A percentile compares a stretch with the other conserved stretches of the same genome.
Evolutionary conservation across 2,797 vertebrate species (phyloP).

Genomic region (Champsocephalus gunnari): DNA sequence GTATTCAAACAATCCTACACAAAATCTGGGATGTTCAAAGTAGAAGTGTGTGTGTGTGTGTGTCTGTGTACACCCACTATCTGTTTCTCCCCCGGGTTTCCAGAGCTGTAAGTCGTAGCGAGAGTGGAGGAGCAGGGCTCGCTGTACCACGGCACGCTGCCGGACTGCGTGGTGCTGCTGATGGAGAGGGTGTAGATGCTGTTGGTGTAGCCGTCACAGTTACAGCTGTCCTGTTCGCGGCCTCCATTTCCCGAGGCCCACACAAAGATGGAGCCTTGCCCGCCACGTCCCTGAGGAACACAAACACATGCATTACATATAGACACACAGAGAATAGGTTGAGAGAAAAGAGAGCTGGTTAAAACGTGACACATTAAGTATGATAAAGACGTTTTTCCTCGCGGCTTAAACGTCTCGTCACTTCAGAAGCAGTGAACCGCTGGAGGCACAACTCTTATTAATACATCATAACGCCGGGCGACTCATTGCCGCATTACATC

Average conservation of each 20-base stretch:
- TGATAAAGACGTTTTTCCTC: constrained; percentile 50
- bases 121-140: constrained; percentile 98
- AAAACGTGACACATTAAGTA: constrained; percentile 46
- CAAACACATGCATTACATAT: constrained; percentile 3
- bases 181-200: constrained; percentile 99
- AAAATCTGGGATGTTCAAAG: constrained; percentile 27
- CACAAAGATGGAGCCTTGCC: constrained; percentile 96
- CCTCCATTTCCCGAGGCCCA: constrained; percentile 98
- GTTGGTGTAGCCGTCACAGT: constrained; percentile 99
- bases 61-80: constrained; percentile 88
- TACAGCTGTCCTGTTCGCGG: constrained; percentile 96
- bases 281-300: constrained; percentile 88
- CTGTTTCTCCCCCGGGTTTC: constrained; percentile 96
- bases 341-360: constrained; percentile 17
- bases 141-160: constrained; percentile 98
- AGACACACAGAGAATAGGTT: not conserved
- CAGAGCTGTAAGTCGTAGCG: constrained; percentile 97
- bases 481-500: constrained; percentile 49
- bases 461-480: constrained; percentile 63
- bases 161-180: constrained; percentile 95
- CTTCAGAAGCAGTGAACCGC: constrained; percentile 48
- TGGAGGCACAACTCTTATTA: constrained; percentile 60
- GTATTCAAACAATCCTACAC: constrained; percentile 34
- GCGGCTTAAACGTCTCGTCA: constrained; percentile 44
- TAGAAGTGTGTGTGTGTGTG: not conserved